Base-by-base conservation (phyloP, 2,113 vertebrate genomes). In the Anguilla japonica region DNA sequence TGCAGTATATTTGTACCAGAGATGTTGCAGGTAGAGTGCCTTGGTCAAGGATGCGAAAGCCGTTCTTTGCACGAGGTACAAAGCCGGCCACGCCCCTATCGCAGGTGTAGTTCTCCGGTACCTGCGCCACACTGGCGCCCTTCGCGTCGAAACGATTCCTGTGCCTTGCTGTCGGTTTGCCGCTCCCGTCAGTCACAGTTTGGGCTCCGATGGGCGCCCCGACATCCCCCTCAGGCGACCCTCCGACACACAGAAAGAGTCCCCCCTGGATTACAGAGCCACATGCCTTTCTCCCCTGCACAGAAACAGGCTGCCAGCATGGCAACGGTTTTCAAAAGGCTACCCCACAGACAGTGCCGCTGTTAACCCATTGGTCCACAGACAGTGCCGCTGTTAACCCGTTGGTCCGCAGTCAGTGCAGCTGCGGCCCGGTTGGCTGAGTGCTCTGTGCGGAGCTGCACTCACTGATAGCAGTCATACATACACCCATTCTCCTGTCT, bases 241-340 rank as follows among this genome's bases (percentile, higher is more conserved):
- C n/a, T n/a, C 6, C 71, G 11, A 14, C 71, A 75, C 71, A 75
- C 9, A 1, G 71, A 13, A n/a, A 71, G 26, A n/a, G 4, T 34
- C 34, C 71, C 71, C 71, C 0, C 26, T 75, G 71, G n/a, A 67
- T 9, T 67, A 6, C 60, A 22, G 18, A 67, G 20, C 60, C 50
- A 53, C 50, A 53, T 46, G 57, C 71, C 71, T n/a, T 9, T 75
- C 71, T 34, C n/a, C 71, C 71, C 71, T 13, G 71, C 43, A 11
- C 88, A 79, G 87, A 87, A 89, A 88, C 83, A n/a, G 81, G 18
- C 84, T 53, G 87, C 84, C 43, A 88, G 85, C 83, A 41, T 85
- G 84, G 85, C 82, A 88, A 89, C 87, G 26, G 71, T 1, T 46
- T 41, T 34, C 29, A 29, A 22, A 34, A 75, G 2, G 26, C 0